A percentile compares a stretch with the other conserved stretches of the same genome.
Evolutionary conservation across 2,797 vertebrate species (phyloP).

Genomic region (Melanotaenia maccullochi): DNA sequence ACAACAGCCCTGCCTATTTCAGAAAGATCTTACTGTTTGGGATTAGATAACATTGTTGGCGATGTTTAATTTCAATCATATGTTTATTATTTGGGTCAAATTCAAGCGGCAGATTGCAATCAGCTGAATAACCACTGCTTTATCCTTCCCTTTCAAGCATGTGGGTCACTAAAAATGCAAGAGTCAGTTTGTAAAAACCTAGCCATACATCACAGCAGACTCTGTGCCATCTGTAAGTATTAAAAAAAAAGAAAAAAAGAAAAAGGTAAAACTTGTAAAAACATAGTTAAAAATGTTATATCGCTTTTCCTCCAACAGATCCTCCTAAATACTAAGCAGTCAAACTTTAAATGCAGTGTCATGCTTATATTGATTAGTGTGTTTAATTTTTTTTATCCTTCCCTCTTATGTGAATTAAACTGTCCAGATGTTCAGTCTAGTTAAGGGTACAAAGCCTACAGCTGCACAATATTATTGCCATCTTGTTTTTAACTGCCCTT

Average conservation of each 20-base stretch:
- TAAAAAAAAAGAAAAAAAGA: neutral
- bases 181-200: neutral
- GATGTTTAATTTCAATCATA: slow-evolving; percentile 2
- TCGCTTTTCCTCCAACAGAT: neutral
- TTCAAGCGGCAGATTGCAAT: neutral
- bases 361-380: neutral
- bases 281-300: neutral
- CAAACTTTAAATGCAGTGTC: neutral
- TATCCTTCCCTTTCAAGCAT: neutral
- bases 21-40: neutral
- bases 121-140: neutral
- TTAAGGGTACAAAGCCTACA: neutral
- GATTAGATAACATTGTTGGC: neutral
- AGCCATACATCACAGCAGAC: neutral
- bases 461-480: neutral
- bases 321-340: neutral
- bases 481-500: neutral
- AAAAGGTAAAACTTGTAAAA: neutral
- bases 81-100: neutral
- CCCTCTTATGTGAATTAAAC: neutral
- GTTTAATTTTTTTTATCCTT: neutral
- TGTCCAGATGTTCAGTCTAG: slow-evolving; percentile 1
- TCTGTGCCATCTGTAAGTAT: neutral
- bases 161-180: neutral
- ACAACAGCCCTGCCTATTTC: neutral